phyloP scores from a whole-genome alignment of 2,797 vertebrate species.

The Zenarchopterus dispar region DNA sequence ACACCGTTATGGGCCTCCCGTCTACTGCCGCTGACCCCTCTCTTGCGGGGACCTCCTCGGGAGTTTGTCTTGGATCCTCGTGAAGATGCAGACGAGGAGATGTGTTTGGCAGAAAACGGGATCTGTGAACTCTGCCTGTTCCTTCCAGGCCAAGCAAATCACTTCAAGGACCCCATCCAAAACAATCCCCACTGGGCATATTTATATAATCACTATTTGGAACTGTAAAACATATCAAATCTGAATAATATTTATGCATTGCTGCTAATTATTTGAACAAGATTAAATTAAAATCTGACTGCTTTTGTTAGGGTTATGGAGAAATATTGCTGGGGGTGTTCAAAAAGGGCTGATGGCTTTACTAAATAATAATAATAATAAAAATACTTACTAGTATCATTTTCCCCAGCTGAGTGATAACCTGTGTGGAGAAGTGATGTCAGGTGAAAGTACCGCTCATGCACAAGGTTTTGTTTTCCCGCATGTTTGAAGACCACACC shows the following conservation, averaged over 20 bases:
- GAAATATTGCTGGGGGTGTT: neutral
- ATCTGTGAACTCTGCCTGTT: slow-evolving; percentile 54
- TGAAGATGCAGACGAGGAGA: slow-evolving; percentile 52
- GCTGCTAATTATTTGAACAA: neutral
- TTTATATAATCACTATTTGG: slow-evolving; percentile 29
- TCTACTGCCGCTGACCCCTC: slow-evolving; percentile 69
- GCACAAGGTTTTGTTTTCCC: neutral
- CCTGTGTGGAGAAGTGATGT: slow-evolving; percentile 34
- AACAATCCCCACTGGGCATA: slow-evolving; percentile 29
- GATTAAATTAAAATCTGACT: neutral
- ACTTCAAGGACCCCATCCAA: slow-evolving; percentile 47
- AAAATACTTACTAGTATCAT: slow-evolving; percentile 39
- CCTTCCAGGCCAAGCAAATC: slow-evolving; percentile 53
- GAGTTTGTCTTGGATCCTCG: slow-evolving; percentile 74
- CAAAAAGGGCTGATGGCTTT: no score
- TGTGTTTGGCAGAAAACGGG: slow-evolving; percentile 57
- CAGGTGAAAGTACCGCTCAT: neutral
- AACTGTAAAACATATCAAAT: slow-evolving; percentile 6
- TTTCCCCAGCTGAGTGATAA: slow-evolving; percentile 12
- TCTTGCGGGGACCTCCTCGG: slow-evolving; percentile 70
- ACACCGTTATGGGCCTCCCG: slow-evolving; percentile 64
- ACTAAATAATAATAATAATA: neutral
- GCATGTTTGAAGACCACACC: neutral
- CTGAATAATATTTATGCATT: neutral
- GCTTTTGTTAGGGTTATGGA: neutral